phyloP scores from a whole-genome alignment of 2,113 vertebrate genomes.

The Grallaria varia region DNA sequence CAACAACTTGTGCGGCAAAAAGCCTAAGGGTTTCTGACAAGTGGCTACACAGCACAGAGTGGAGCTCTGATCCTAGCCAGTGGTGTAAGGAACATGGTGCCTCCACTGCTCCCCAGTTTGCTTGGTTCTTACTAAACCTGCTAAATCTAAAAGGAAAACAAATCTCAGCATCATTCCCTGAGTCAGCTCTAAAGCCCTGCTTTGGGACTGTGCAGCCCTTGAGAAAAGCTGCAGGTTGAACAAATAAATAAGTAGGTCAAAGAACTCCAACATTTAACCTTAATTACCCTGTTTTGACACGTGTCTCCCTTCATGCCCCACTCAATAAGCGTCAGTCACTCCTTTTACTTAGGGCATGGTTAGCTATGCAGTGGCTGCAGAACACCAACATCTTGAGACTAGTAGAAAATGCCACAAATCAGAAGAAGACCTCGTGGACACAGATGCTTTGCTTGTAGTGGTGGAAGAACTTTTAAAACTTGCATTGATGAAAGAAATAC shows the following conservation, averaged over 20 bases:
- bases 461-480: not conserved
- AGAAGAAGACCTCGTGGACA: not conserved
- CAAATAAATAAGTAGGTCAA: not conserved
- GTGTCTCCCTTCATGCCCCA: not conserved
- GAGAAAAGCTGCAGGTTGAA: not conserved
- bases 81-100: not conserved
- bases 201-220: not conserved
- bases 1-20: not conserved
- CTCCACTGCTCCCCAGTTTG: not conserved
- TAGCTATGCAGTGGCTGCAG: not conserved
- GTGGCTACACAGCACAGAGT: not conserved
- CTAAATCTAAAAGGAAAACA: not conserved
- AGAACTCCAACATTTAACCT: not conserved
- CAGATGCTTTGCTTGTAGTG: not conserved
- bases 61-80: not conserved
- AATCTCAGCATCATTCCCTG: not conserved
- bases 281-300: not conserved
- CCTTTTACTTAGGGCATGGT: not conserved
- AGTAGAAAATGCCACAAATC: not conserved
- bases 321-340: not conserved
- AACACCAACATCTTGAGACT: not conserved
- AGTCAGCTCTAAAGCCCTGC: not conserved
- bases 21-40: not conserved
- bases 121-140: not conserved
- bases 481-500: not conserved